Percentiles rank a stretch among this genome's conserved stretches.
phyloP scores from a whole-genome alignment of 2,797 vertebrate genomes.

The Tolypeutes matacus region DNA sequence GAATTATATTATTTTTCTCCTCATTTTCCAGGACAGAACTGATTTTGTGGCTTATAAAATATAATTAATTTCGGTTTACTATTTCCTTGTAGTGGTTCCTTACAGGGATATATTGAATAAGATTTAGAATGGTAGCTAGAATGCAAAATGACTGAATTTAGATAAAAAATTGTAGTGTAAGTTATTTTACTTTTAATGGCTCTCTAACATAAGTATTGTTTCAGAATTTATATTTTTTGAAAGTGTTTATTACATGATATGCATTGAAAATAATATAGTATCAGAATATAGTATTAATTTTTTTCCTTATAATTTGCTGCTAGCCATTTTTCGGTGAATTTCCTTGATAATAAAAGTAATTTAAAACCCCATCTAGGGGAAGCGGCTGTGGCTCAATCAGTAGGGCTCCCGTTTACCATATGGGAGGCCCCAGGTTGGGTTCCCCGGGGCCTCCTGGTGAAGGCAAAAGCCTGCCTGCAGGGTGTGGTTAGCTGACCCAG shows the following conservation, averaged over 20 bases:
- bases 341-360: not conserved
- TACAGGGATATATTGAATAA: not conserved
- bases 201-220: not conserved
- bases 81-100: not conserved
- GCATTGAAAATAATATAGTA: not conserved
- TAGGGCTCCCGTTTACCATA: too few relatives aligned
- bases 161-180: not conserved
- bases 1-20: not conserved
- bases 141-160: not conserved
- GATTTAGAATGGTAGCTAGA: not conserved
- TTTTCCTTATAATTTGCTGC: constrained; percentile 7
- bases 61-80: constrained; percentile 23
- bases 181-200: constrained; percentile 47
- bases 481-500: too few relatives aligned
- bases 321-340: not conserved
- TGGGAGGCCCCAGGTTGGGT: too few relatives aligned
- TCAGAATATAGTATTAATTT: constrained; percentile 14
- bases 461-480: too few relatives aligned
- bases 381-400: too few relatives aligned
- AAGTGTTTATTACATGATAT: constrained; percentile 8
- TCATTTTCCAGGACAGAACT: not conserved
- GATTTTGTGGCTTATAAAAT: constrained; percentile 38
- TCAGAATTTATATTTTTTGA: constrained; percentile 40
- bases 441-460: too few relatives aligned
- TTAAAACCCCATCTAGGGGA: not conserved